Evolutionary conservation across 2,113 vertebrate genomes (phyloP).

Genomic region (Plecotus auritus): DNA sequence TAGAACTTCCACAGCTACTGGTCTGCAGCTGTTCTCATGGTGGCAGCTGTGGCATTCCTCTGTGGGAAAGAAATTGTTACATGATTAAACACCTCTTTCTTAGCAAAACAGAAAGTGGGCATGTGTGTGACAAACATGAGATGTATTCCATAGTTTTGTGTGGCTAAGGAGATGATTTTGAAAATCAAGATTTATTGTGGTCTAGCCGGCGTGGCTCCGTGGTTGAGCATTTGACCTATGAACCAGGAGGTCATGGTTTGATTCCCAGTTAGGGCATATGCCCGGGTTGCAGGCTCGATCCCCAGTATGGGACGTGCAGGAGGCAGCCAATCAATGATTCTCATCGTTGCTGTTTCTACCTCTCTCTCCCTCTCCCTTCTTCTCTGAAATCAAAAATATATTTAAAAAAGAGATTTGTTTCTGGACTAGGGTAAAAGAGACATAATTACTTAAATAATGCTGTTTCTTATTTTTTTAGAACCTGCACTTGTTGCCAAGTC

Average conservation of each 20-base stretch:
- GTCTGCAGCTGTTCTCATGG: slow-evolving; percentile 79
- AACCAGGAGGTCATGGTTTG: too few species aligned
- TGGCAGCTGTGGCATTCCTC: slow-evolving; percentile 87
- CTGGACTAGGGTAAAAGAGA: background rate
- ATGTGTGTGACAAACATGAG: slow-evolving; percentile 78
- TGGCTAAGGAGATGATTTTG: background rate
- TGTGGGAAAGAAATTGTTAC: slow-evolving; percentile 85
- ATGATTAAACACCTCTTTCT: slow-evolving; percentile 68
- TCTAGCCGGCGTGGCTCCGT: too few species aligned
- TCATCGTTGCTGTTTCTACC: too few species aligned
- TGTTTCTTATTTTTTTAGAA: slow-evolving; percentile 78
- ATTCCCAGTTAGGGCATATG: too few species aligned
- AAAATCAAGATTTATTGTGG: background rate
- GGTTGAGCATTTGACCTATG: too few species aligned
- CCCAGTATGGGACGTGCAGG: too few species aligned
- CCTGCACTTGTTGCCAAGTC: slow-evolving; percentile 95
- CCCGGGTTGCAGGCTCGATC: too few species aligned
- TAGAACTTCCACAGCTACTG: slow-evolving; percentile 83
- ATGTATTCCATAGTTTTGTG: background rate
- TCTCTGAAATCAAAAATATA: too few species aligned
- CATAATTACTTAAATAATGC: background rate
- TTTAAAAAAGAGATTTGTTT: background rate
- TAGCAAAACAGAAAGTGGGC: slow-evolving; percentile 63
- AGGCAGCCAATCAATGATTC: too few species aligned
- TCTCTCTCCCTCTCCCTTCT: too few species aligned